Conservation (phyloP, 2,888 invertebrate genomes). For the Harmothoe impar region DNA sequence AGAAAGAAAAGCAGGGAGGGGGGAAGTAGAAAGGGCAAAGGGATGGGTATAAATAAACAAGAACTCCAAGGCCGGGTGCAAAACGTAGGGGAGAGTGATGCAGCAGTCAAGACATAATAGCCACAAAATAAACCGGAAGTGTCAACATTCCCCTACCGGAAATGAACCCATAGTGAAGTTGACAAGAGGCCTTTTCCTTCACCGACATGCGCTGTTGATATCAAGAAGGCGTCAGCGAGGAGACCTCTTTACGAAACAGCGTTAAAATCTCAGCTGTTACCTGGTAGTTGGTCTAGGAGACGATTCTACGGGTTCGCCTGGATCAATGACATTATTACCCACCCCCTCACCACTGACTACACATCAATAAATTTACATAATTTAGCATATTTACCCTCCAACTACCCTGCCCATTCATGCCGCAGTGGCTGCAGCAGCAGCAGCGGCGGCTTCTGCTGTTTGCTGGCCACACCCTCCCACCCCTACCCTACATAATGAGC, state of each 20-base stretch:
- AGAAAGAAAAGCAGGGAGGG: too few species aligned
- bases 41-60: not conserved
- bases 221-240: too few species aligned
- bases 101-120: not conserved
- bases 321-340: not conserved
- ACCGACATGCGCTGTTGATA: too few species aligned
- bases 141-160: too few species aligned
- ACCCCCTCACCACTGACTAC: not conserved
- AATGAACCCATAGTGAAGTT: too few species aligned
- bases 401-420: not conserved
- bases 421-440: not conserved
- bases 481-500: not conserved
- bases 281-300: too few species aligned
- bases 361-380: not conserved
- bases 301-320: too few species aligned
- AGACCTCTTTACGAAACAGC: too few species aligned
- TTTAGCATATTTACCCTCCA: not conserved
- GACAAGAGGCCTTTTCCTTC: too few species aligned
- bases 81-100: not conserved
- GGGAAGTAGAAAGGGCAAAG: not conserved
- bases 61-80: not conserved
- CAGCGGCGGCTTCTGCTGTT: not conserved
- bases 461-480: conserved; percentile 3
- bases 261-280: too few species aligned
- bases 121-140: too few species aligned